These are phyloP conservation scores for Andricus grossulariae DNA, from an alignment of 1,140 invertebrate species.

Conservation along the genomic window DNA sequence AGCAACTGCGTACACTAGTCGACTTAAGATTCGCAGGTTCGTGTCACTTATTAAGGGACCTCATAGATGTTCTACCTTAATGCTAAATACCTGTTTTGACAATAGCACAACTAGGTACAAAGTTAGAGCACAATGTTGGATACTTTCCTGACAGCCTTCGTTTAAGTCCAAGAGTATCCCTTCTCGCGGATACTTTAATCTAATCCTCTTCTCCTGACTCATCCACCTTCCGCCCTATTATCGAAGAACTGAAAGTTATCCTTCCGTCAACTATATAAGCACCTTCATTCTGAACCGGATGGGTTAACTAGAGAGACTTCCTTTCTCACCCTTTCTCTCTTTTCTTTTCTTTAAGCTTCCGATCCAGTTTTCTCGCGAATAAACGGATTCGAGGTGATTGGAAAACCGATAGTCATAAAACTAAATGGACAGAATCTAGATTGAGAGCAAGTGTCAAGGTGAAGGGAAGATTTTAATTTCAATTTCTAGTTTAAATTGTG, in stretches of 20 bases:
- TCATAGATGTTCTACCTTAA: no score
- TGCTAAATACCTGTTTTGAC: no score
- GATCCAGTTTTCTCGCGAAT: neutral
- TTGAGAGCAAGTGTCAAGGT: no score
- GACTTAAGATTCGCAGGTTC: no score
- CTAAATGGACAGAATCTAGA: no score
- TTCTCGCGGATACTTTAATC: neutral
- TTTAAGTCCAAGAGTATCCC: neutral
- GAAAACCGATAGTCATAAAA: neutral
- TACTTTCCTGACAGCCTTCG: neutral
- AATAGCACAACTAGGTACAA: neutral
- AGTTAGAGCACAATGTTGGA: neutral
- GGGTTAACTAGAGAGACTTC: neutral
- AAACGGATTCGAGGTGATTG: neutral
- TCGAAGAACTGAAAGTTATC: conserved; percentile 26
- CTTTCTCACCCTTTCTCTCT: neutral
- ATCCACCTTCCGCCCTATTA: neutral
- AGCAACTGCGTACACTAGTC: no score
- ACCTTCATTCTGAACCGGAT: conserved; percentile 15
- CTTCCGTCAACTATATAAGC: conserved; percentile 9
- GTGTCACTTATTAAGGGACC: no score
- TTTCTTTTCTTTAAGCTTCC: conserved; percentile 14
- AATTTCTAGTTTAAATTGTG: no score
- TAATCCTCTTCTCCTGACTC: neutral
- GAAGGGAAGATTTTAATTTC: no score